Evolutionary conservation across 2,797 vertebrate genomes (phyloP), one percentile per base, ranked within the genome.

Genomic region (Sebastes iracundus): DNA sequence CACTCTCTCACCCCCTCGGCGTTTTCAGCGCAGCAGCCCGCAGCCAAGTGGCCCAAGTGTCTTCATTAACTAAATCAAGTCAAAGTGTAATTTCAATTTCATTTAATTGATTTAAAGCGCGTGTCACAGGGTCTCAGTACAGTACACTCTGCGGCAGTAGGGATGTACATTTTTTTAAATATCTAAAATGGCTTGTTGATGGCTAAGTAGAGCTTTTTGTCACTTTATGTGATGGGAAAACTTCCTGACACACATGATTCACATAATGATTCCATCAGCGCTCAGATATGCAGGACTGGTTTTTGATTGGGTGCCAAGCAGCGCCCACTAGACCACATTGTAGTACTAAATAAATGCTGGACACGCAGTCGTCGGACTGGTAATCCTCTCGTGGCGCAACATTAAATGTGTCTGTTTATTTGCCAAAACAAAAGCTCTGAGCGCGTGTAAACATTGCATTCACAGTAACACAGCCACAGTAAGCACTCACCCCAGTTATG

Each of bases 51-150:
- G 81, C 86, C 86, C 23, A 13, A 78, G 79, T 61, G 10, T 82
- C 90, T 90, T 90, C 71, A 90, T 92, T 88, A 90, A 63, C 70
- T 33, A 71, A 87, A 90, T 89, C 82, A 75, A 89, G 87, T 90
- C 83, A 84, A 77, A 86, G 75, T 65, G 61, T 82, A 75, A 85
- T 90, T 91, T 80, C 3, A 71, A 85, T 82, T 82, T 65, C 1
- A 58, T 86, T 77, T 75, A 80, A 76, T 79, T 82, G 84, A 86
- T 87, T 89, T 81, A 71, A 85, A 91, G 77, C 61, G 72, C 14
- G 28, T 85, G 84, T 80, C 70, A 63, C 76, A 33, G 75, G 84
- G 62, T 85, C 87, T 78, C 69, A 38, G 80, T 65, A 65, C 55
- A 63, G 71, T 70, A 22, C 13, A 11, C n/a, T 65, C 56, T 62